A percentile compares a stretch with the other conserved stretches of the same genome.
phyloP scores from a whole-genome alignment of 2,113 vertebrate genomes.

The Dasyprocta punctata region DNA sequence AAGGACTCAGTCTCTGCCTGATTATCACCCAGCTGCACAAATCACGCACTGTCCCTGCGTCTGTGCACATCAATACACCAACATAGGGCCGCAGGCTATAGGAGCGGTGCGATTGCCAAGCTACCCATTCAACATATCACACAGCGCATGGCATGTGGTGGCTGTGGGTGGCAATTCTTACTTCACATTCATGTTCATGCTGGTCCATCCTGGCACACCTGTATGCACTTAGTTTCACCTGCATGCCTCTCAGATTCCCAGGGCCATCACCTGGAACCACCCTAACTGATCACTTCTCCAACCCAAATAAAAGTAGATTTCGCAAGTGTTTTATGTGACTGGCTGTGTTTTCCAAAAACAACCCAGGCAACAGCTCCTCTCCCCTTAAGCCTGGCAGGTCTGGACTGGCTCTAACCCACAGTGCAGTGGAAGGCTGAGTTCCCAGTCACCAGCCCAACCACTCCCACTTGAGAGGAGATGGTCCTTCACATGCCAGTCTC shows the following conservation, averaged over 20 bases:
- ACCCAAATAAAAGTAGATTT: not conserved
- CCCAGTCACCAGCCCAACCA: not conserved
- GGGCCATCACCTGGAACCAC: not conserved
- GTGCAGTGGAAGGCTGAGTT: too few species aligned
- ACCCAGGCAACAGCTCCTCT: not conserved
- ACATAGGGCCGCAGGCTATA: rapidly evolving
- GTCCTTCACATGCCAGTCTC: not conserved
- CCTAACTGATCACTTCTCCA: not conserved
- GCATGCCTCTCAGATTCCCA: rapidly evolving
- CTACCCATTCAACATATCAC: not conserved
- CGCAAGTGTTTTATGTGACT: too few species aligned
- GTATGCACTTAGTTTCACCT: not conserved
- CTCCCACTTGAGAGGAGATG: rapidly evolving
- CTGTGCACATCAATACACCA: not conserved
- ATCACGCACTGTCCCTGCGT: not conserved
- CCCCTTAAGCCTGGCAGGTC: not conserved
- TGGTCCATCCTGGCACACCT: not conserved
- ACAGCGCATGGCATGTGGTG: rapidly evolving
- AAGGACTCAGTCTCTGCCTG: not conserved
- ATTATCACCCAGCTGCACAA: not conserved
- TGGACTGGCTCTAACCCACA: not conserved
- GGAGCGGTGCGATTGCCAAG: not conserved
- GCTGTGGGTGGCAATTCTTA: not conserved
- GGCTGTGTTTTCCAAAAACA: not conserved
- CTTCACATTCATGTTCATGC: rapidly evolving